phyloP scores from a whole-genome alignment of 2,113 vertebrate genomes.

The Corydoras sp. region DNA sequence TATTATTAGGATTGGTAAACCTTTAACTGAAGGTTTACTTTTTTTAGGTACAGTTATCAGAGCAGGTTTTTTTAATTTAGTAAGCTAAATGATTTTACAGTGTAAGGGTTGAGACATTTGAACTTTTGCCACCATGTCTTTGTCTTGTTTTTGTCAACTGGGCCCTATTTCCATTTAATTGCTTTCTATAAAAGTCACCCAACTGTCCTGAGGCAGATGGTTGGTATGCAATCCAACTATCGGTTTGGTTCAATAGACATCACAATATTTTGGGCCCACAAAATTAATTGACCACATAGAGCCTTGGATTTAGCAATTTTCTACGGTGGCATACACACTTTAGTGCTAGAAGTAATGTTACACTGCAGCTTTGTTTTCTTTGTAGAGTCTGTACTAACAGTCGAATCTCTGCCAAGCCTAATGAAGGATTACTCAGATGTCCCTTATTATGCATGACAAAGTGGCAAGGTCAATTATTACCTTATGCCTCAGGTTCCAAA shows the following conservation, averaged over 20 bases:
- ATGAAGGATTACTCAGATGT: conserved; percentile 57
- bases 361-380: conserved; percentile 61
- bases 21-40: too few species aligned
- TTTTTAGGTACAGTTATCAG: conserved; percentile 19
- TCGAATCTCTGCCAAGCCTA: conserved; percentile 59
- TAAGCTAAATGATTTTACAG: conserved; percentile 16
- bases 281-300: conserved; percentile 51
- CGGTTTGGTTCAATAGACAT: conserved; percentile 41
- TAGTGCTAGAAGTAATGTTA: conserved; percentile 15
- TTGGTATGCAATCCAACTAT: conserved; percentile 45
- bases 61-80: background rate
- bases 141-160: conserved; percentile 37
- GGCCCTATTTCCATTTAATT: conserved; percentile 27
- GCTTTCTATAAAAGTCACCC: conserved; percentile 31
- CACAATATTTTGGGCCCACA: conserved; percentile 26
- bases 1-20: too few species aligned
- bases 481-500: conserved; percentile 43
- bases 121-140: conserved; percentile 33
- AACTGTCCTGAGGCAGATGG: conserved; percentile 44
- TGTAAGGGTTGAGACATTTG: conserved; percentile 21
- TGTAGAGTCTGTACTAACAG: conserved; percentile 55
- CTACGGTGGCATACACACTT: conserved; percentile 42
- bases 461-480: conserved; percentile 53
- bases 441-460: conserved; percentile 61
- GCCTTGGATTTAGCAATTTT: conserved; percentile 28